These are phyloP conservation scores for Artemisiospiza belli DNA, from an alignment of 2,113 vertebrate species.

Conservation along the genomic window DNA sequence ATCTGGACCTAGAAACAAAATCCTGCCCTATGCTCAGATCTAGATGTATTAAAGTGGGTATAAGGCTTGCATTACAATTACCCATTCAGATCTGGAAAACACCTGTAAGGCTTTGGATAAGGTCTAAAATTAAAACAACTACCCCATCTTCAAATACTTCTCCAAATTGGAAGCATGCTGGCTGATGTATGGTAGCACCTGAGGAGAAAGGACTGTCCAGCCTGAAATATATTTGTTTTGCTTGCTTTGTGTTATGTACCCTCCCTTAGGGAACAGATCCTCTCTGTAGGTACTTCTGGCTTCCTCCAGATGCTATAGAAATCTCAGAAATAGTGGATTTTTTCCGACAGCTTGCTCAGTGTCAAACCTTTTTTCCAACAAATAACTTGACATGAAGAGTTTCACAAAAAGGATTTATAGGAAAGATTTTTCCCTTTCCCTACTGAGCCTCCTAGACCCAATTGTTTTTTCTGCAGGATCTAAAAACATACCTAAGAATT, in stretches of 20 bases:
- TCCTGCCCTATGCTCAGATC: background rate
- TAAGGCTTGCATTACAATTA: background rate
- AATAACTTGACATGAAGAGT: background rate
- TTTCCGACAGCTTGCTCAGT: background rate
- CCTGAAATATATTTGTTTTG: background rate
- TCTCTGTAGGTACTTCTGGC: background rate
- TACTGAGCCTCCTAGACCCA: background rate
- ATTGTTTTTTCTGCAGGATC: background rate
- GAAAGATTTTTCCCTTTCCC: background rate
- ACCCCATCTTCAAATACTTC: background rate
- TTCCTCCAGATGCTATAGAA: background rate
- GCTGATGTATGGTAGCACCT: background rate
- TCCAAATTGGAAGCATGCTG: background rate
- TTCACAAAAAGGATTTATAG: background rate
- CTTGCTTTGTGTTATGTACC: background rate
- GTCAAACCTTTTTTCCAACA: background rate
- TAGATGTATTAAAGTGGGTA: background rate
- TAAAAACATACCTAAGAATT: background rate
- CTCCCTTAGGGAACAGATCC: too few relatives aligned
- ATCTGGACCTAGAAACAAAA: background rate
- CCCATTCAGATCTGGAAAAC: background rate
- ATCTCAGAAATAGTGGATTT: background rate
- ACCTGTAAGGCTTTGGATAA: background rate
- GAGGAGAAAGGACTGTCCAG: background rate
- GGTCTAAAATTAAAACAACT: background rate